Conservation (phyloP, 2,888 invertebrate species). For the Belgica antarctica region DNA sequence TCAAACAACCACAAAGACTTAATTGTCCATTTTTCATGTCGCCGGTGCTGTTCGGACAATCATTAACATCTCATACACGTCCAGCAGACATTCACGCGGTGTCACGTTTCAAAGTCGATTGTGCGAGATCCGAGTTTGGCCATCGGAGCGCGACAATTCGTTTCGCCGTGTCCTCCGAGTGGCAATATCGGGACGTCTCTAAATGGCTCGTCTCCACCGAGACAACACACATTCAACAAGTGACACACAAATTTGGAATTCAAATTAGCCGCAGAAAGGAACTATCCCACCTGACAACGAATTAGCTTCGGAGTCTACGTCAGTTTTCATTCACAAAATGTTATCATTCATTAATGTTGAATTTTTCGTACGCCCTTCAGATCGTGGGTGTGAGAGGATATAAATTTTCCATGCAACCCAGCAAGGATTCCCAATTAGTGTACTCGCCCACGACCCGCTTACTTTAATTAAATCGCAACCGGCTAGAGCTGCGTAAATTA, state of each 20-base stretch:
- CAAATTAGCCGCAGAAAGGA: conserved; percentile 1
- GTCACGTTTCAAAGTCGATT: conserved; percentile 11
- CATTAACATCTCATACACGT: conserved; percentile 1
- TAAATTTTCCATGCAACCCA: neutral
- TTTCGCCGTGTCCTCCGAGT: neutral
- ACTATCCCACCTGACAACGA: conserved; percentile 9
- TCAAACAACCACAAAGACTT: neutral
- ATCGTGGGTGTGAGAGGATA: neutral
- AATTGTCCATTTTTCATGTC: neutral
- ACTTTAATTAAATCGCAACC: neutral
- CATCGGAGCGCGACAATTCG: too few species aligned
- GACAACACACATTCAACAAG: conserved; percentile 13
- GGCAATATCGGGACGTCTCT: neutral
- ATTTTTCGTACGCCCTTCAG: neutral
- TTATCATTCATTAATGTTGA: neutral
- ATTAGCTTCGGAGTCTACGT: neutral
- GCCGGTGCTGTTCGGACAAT: neutral
- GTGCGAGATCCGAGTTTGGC: neutral
- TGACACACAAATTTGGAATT: conserved; percentile 18
- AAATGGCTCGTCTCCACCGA: conserved; percentile 4
- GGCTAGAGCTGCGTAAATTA: conserved; percentile 1
- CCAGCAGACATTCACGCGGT: too few species aligned
- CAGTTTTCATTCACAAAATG: conserved; percentile 21
- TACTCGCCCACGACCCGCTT: neutral
- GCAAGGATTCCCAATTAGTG: conserved; percentile 10